Conservation (phyloP, 2,113 vertebrate species). For the Pterocles gutturalis region DNA sequence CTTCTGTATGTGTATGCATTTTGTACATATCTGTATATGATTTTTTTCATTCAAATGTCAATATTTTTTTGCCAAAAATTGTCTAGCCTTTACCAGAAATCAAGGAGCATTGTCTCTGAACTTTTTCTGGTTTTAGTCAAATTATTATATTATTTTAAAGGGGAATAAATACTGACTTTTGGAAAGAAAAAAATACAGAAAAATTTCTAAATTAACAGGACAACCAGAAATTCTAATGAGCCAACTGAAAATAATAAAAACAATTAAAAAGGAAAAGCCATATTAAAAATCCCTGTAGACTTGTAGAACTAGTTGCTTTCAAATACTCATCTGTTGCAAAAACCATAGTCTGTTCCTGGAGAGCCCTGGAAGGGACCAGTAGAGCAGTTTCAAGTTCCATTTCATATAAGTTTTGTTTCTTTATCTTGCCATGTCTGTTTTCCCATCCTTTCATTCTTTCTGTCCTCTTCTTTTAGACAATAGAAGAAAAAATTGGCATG, state of each 20-base stretch:
- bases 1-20: background rate
- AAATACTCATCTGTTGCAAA: background rate
- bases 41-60: background rate
- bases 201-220: background rate
- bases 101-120: background rate
- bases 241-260: background rate
- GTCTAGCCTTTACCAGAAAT: background rate
- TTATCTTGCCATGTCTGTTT: background rate
- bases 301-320: background rate
- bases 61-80: background rate
- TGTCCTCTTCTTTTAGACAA: background rate
- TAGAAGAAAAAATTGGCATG: background rate
- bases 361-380: background rate
- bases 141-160: background rate
- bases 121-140: background rate
- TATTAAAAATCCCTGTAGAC: background rate
- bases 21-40: background rate
- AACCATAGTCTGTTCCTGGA: background rate
- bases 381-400: background rate
- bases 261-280: background rate
- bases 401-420: background rate
- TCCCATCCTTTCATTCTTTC: background rate
- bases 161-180: background rate
- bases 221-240: background rate
- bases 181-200: too few relatives aligned